Evolutionary conservation across 2,797 vertebrate species (phyloP), one percentile per base, ranked within the genome.

Genomic region (Ptychadena robeensis): DNA sequence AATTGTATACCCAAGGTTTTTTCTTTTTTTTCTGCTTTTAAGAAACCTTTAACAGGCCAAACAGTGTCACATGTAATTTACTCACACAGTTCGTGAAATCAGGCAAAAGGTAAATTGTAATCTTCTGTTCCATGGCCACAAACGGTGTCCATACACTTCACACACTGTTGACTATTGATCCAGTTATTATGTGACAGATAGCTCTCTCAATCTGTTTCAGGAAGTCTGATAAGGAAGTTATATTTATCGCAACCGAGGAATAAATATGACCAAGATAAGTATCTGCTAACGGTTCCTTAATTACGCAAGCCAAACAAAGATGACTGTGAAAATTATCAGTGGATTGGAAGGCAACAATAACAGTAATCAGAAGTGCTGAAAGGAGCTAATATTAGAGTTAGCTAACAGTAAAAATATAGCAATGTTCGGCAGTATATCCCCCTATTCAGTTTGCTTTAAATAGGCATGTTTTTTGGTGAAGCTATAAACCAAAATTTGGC

Each of bases 311-410:
- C 76, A 69, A 69, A 68, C 14, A 59, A 57, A 65, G 65, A 79
- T n/a, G 67, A 79, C 76, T 79, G 76, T 57, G 76, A 68, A 79
- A 79, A 79, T 79, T 37, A 79, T 48, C 31, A 7, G 22, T 57
- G 53, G 31, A 57, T 69, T 79, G 76, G 35, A 69, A 35, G 32
- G 65, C 76, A 57, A 69, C 65, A 69, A 79, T 57, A 61, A 1
- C 59, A 57, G 76, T 79, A 79, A 79, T 79, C 65, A 79, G 75
- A 12, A 31, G 18, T 77, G 34, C 64, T 57, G 8, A 48, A 68
- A 67, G 44, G 40, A 53, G 64, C 75, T 67, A 67, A 78, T 67
- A 67, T 78, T 38, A 78, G 64, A 53, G 18, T 25, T 32, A 48
- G 64, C 22, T 78, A 40, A 68, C 30, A 68, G 40, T 34, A 67